Evolutionary conservation across 2,113 vertebrate species (phyloP).

Genomic region (Sminthopsis crassicaudata): DNA sequence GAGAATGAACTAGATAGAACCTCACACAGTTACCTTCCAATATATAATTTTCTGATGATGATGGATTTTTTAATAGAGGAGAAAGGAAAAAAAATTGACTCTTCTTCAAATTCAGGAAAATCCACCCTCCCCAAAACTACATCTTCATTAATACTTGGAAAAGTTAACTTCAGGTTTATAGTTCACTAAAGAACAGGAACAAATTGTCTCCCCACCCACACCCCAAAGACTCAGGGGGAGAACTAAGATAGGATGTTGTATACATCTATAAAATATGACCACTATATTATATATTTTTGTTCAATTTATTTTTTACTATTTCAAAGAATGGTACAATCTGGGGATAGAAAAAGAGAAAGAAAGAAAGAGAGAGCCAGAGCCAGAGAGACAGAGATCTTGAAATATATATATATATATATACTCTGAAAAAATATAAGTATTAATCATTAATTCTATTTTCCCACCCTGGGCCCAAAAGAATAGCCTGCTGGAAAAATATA

Average conservation of each 20-base stretch:
- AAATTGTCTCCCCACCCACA: background rate
- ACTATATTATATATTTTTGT: background rate
- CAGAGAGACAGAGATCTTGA: background rate
- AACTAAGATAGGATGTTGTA: too few species aligned
- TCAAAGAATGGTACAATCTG: background rate
- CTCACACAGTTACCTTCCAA: conserved; percentile 24
- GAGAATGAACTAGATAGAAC: conserved; percentile 21
- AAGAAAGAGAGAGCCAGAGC: background rate
- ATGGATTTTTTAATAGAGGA: background rate
- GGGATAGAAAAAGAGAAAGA: background rate
- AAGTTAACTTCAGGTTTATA: conserved; percentile 17
- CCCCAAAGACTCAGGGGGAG: too few species aligned
- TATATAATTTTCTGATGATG: background rate
- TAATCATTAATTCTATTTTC: background rate
- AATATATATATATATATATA: background rate
- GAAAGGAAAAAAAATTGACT: background rate
- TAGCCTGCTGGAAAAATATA: background rate
- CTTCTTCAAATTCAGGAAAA: conserved; percentile 44
- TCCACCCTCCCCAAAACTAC: conserved; percentile 11
- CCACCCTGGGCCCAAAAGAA: background rate
- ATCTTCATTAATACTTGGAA: background rate
- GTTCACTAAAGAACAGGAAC: background rate
- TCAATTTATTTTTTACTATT: background rate
- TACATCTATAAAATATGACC: background rate
- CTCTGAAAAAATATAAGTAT: background rate